Base-by-base conservation (phyloP, 2,888 invertebrate genomes). In the Lapara coniferarum region DNA sequence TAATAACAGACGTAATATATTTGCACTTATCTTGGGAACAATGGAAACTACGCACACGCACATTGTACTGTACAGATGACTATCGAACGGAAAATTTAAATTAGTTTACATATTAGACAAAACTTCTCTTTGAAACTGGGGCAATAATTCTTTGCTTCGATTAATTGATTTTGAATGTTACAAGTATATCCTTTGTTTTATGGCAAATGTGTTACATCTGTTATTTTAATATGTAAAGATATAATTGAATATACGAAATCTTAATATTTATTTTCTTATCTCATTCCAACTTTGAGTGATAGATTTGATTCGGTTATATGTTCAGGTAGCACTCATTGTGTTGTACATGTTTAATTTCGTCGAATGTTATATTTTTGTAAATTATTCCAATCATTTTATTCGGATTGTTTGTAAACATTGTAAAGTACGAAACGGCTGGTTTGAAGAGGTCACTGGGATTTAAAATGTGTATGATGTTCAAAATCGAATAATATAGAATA, bases 351-450 rank as follows among this genome's bases (percentile, higher is more conserved):
- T 85, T 77, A 85, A 78, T 83, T 85, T 81, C 82, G 84, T 88
- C 85, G 80, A 84, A 85, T 85, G 85, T 87, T 89, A 89, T 91
- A 91, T 91, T 90, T 92, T 92, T 91, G 83, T 89, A 89, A 88
- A 88, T 89, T 87, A 86, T 85, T 88, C 88, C 84, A 84, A 85
- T 84, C 80, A 80, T 81, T 84, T 83, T 80, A 55, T 78, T 81
- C 81, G 83, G 84, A 86, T 84, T 85, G 81, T 84, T 83, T 78
- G 78, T 74, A 69, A 77, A 74, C 75, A 79, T 76, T 79, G 74
- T 76, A 77, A 77, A 75, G 73, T 75, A 74, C 67, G 80, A 77
- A 86, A 89, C 88, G 90, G 89, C 87, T 87, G 74, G 85, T 88
- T 86, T 82, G 73, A 77, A 76, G 78, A 77, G 72, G 55, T 13